Percentiles rank a stretch among this genome's conserved stretches.
Conservation (phyloP, 2,113 vertebrate genomes). For the Megatriorchis doriae region DNA sequence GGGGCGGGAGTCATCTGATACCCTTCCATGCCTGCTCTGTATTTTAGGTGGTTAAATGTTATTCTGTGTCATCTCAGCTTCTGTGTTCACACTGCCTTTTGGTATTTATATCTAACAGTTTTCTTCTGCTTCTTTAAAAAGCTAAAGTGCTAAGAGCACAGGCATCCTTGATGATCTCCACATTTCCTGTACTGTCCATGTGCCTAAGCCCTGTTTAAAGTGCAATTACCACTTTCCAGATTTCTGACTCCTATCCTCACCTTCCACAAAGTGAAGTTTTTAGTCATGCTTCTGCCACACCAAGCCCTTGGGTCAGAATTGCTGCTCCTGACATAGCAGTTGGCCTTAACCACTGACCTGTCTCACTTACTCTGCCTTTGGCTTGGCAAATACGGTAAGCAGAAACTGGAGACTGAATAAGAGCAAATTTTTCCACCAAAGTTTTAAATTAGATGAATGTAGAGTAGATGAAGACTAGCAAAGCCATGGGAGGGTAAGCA, state of each 20-base stretch:
- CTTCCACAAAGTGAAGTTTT: not conserved
- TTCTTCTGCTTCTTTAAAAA: not conserved
- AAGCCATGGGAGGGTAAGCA: not conserved
- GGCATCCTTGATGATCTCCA: not conserved
- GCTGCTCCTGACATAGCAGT: not conserved
- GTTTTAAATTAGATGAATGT: not conserved
- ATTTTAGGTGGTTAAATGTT: not conserved
- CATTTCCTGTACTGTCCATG: not conserved
- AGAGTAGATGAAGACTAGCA: not conserved
- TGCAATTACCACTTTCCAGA: not conserved
- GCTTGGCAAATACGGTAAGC: not conserved
- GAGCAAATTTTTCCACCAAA: not conserved
- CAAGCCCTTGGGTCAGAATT: not conserved
- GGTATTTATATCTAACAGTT: not conserved
- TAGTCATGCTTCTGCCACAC: not conserved
- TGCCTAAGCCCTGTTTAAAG: not conserved
- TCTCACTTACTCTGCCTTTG: not conserved
- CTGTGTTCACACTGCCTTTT: not conserved
- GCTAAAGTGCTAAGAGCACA: not conserved
- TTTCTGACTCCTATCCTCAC: not conserved
- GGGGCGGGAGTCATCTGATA: not conserved
- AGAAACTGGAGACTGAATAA: not conserved
- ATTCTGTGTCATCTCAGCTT: not conserved
- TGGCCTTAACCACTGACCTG: not conserved
- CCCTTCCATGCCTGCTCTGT: not conserved